These are phyloP conservation scores for Epiblema foenella DNA, from an alignment of 2,888 invertebrate genomes.

Conservation along the genomic window DNA sequence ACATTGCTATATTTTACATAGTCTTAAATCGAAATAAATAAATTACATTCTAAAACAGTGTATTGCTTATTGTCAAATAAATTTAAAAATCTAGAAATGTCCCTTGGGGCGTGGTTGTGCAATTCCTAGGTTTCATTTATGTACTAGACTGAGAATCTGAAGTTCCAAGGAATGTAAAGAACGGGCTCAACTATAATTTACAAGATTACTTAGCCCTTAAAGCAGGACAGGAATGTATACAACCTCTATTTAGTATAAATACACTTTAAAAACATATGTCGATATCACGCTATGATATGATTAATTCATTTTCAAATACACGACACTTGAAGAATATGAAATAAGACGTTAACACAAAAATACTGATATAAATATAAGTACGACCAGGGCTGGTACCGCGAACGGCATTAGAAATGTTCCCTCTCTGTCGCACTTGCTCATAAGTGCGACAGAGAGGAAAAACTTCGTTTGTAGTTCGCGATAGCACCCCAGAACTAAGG, in stretches of 20 bases:
- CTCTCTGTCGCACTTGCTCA: too few relatives aligned
- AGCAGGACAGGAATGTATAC: constrained; percentile 46
- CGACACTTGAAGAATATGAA: constrained; percentile 33
- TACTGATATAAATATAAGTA: constrained; percentile 67
- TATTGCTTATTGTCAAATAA: constrained; percentile 83
- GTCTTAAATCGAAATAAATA: constrained; percentile 83
- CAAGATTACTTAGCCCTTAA: constrained; percentile 31
- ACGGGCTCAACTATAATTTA: constrained; percentile 4
- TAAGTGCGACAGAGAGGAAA: too few relatives aligned
- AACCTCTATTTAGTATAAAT: constrained; percentile 57
- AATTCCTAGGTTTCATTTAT: constrained; percentile 70
- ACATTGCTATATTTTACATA: constrained; percentile 81
- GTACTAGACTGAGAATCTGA: constrained; percentile 59
- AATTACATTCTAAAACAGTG: constrained; percentile 74
- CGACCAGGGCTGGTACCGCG: too few relatives aligned
- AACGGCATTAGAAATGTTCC: too few relatives aligned
- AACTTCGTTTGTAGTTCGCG: too few relatives aligned
- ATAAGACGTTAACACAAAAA: constrained; percentile 47
- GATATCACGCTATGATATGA: constrained; percentile 73
- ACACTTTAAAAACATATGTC: constrained; percentile 52
- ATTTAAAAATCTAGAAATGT: constrained; percentile 65
- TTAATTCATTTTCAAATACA: constrained; percentile 56
- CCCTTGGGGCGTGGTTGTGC: constrained; percentile 51
- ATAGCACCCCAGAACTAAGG: constrained; percentile 57
- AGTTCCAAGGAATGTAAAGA: constrained; percentile 4